Evolutionary conservation across 1,140 invertebrate species (phyloP).

Genomic region (Drosophila biarmipes): DNA sequence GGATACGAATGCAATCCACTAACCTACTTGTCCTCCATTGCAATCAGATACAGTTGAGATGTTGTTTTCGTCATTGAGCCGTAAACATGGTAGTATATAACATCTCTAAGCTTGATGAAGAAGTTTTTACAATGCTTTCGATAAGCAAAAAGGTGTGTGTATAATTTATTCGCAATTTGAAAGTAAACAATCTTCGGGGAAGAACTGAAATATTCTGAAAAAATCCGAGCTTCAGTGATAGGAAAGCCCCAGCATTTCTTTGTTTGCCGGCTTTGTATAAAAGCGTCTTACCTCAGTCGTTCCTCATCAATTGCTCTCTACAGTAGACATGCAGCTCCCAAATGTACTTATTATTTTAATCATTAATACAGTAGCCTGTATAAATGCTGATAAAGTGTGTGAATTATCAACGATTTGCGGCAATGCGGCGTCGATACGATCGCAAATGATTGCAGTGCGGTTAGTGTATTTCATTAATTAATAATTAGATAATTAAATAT

Average conservation of each 20-base stretch:
- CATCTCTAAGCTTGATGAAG: neutral
- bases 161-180: too few species aligned
- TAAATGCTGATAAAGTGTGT: slow-evolving; percentile 15
- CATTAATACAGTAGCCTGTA: neutral
- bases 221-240: neutral
- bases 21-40: slow-evolving; percentile 14
- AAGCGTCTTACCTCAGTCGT: slow-evolving; percentile 11
- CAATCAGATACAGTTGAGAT: neutral
- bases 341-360: slow-evolving; percentile 6
- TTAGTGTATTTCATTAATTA: neutral
- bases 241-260: slow-evolving; percentile 1
- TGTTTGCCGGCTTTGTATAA: neutral
- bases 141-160: too few species aligned
- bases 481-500: neutral
- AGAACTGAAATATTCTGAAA: slow-evolving; percentile 12
- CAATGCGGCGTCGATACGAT: slow-evolving; percentile 31
- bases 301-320: neutral
- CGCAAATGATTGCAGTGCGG: slow-evolving; percentile 40
- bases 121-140: neutral
- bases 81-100: neutral
- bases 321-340: neutral
- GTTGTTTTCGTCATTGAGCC: neutral
- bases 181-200: slow-evolving; percentile 4
- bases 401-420: slow-evolving; percentile 36
- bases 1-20: slow-evolving; percentile 7